Evolutionary conservation across 2,797 vertebrate genomes (phyloP), one percentile per base, ranked within the genome.

Genomic region (Clarias platycephalus): DNA sequence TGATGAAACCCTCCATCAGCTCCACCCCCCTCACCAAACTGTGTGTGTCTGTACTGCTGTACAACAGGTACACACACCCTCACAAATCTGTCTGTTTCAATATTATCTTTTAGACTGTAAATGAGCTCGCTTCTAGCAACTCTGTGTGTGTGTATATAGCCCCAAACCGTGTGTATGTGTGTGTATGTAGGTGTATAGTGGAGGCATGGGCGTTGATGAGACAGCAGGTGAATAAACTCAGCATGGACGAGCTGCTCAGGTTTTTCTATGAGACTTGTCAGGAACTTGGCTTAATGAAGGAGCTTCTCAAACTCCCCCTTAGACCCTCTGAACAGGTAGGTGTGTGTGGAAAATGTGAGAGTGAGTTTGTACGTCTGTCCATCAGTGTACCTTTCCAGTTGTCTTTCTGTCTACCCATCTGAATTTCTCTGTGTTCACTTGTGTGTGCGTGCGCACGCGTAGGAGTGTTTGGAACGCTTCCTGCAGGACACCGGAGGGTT

Each of bases 381-480:
- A 16, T 26, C 26, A 37, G 16, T 34, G 9, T 18, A 2, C 57
- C 2, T n/a, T 28, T 62, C 5, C 26, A 57, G 1, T 3, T 20
- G 16, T 58, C 8, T 70, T 75, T 67, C 16, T 64, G 49, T 53
- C 49, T 78, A 0, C 49, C 24, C 58, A 18, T 71, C 24, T 79
- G 10, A 60, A 31, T 77, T 37, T 68, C 20, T 70, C 26, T 31
- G 28, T 31, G 16, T 67, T 31, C 28, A 67, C 15, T 26, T 31
- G 82, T 68, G 31, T 40, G 20, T 81, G 34, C 82, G 7, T 86
- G 82, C 90, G 24, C 86, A 31, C 91, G 81, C 89, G 0, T 79
- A 99, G 98, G 97, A 97, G 28, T 95, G 95, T 92, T 94, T 99
- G 91, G 97, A 98, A 92, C 96, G 92, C 84, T 97, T 97, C 90